phyloP scores from a whole-genome alignment of 2,113 vertebrate species.

The Macquaria australasica region DNA sequence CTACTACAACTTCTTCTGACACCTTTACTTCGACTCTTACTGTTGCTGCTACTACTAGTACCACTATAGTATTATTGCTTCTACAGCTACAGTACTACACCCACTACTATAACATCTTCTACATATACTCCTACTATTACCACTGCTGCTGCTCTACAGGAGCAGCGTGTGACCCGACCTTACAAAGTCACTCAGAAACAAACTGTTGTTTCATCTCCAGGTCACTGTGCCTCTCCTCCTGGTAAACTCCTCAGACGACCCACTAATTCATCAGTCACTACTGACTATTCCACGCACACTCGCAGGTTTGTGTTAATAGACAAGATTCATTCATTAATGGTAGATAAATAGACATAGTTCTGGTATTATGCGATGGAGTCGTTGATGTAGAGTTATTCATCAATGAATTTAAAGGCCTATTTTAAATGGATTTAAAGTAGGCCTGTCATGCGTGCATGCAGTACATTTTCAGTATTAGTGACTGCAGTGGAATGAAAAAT shows the following conservation, averaged over 20 bases:
- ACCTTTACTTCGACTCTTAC: neutral
- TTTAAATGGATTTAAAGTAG: neutral
- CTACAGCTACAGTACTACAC: neutral
- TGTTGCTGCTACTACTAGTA: neutral
- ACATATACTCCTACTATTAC: neutral
- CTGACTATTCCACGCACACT: slow-evolving; percentile 92
- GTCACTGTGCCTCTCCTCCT: slow-evolving; percentile 91
- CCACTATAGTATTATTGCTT: neutral
- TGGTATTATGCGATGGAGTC: neutral
- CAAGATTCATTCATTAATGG: neutral
- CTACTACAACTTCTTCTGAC: neutral
- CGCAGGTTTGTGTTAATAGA: slow-evolving; percentile 83
- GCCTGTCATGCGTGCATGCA: neutral
- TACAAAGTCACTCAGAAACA: neutral
- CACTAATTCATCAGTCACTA: slow-evolving; percentile 91
- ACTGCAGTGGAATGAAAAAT: neutral
- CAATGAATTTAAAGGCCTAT: too few species aligned
- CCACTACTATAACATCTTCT: neutral
- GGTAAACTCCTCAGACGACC: slow-evolving; percentile 93
- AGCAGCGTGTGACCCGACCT: too few species aligned
- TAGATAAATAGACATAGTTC: neutral
- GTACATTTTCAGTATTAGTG: neutral
- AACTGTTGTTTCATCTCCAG: slow-evolving; percentile 68
- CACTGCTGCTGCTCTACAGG: neutral
- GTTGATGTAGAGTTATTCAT: neutral